Conservation (phyloP, 2,888 invertebrate genomes). For the Leucania comma region DNA sequence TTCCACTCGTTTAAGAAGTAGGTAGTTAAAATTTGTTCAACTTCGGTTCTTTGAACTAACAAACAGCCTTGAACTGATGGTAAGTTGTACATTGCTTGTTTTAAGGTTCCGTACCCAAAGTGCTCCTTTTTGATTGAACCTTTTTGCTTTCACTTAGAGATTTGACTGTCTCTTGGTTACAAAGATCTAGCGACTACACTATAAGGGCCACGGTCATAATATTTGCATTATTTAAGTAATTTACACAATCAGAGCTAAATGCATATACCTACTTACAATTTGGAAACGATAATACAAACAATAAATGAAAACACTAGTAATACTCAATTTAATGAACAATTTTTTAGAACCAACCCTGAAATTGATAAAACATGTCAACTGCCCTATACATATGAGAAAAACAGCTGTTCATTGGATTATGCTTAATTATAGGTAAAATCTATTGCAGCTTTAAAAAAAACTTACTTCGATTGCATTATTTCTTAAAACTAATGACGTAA, state of each 20-base stretch:
- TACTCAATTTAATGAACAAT: background rate
- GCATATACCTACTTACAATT: too few species aligned
- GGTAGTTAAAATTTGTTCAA: constrained; percentile 35
- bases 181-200: background rate
- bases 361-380: background rate
- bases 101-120: background rate
- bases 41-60: constrained; percentile 32
- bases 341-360: background rate
- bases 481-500: background rate
- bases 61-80: constrained; percentile 16
- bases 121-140: background rate
- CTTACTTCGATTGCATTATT: too few species aligned
- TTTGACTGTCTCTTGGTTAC: background rate
- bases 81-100: background rate
- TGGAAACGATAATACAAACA: background rate
- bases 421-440: too few species aligned
- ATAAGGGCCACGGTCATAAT: background rate
- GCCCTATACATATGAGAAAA: background rate
- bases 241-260: background rate
- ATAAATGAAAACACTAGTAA: background rate
- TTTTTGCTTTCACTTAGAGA: background rate
- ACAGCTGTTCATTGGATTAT: too few species aligned
- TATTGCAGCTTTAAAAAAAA: too few species aligned
- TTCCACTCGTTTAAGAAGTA: constrained; percentile 24
- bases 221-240: background rate